phyloP scores from a whole-genome alignment of 2,888 invertebrate species.

The Leptinotarsa juncta region DNA sequence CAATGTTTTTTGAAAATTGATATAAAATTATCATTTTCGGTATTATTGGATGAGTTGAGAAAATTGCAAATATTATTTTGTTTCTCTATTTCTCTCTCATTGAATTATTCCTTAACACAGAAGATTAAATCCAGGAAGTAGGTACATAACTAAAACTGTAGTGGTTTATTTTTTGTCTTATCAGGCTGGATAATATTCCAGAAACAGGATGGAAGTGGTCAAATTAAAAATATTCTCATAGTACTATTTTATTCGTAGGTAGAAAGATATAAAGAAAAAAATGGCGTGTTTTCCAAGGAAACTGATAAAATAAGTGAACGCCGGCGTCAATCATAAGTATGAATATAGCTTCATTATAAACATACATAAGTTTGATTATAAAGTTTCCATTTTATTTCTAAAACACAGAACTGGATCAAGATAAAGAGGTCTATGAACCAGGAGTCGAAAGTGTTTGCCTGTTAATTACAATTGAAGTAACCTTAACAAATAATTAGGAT shows the following conservation, averaged over 20 bases:
- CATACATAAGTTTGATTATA: not conserved
- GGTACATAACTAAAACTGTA: not conserved
- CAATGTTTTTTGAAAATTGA: no score
- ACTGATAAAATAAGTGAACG: not conserved
- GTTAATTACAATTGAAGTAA: no score
- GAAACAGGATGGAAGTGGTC: slow-evolving; percentile 37
- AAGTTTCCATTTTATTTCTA: not conserved
- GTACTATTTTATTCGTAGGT: not conserved
- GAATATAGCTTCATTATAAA: not conserved
- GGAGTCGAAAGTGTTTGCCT: no score
- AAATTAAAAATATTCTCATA: slow-evolving; percentile 3
- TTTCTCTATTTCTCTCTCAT: not conserved
- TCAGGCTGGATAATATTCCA: slow-evolving; percentile 25
- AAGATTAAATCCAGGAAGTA: slow-evolving; percentile 6
- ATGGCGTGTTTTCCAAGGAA: not conserved
- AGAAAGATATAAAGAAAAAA: slow-evolving; percentile 1
- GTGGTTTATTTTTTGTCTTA: slow-evolving; percentile 7
- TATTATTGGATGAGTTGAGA: not conserved
- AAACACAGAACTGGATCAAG: not conserved
- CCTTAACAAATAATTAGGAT: no score
- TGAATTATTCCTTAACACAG: not conserved
- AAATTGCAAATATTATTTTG: not conserved
- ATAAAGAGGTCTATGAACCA: no score
- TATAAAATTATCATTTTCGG: no score
- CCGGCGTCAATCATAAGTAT: not conserved